Conservation (phyloP, 2,113 vertebrate species). For the Lepus americanus region DNA sequence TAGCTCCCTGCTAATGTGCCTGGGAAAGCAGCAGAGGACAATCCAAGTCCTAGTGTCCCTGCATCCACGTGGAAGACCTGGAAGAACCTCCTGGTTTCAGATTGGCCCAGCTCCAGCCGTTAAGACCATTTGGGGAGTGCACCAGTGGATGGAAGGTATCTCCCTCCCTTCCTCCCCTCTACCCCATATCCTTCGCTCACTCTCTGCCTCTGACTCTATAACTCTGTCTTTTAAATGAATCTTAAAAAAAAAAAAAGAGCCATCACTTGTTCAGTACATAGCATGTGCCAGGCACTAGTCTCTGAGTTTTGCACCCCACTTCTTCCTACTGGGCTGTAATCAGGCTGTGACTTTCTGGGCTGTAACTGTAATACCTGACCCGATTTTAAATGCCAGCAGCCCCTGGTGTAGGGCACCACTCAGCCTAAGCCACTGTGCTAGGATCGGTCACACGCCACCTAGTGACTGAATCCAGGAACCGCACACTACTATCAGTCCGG, state of each 20-base stretch:
- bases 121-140: too few relatives aligned
- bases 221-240: too few relatives aligned
- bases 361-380: neutral
- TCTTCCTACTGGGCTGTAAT: neutral
- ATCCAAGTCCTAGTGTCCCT: too few relatives aligned
- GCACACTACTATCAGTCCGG: neutral
- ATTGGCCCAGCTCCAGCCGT: too few relatives aligned
- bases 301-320: neutral
- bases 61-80: too few relatives aligned
- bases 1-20: too few relatives aligned
- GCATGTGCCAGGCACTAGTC: neutral
- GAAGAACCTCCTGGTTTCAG: too few relatives aligned
- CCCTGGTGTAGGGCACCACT: neutral
- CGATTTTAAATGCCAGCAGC: neutral
- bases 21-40: too few relatives aligned
- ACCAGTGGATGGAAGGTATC: too few relatives aligned
- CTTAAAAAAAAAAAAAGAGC: neutral
- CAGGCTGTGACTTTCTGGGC: neutral
- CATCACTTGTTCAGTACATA: neutral
- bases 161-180: too few relatives aligned
- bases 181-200: too few relatives aligned
- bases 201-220: too few relatives aligned
- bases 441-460: constrained; percentile 5
- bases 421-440: neutral
- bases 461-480: neutral